Base-by-base conservation (phyloP, 2,113 vertebrate species). In the Peromyscus leucopus region DNA sequence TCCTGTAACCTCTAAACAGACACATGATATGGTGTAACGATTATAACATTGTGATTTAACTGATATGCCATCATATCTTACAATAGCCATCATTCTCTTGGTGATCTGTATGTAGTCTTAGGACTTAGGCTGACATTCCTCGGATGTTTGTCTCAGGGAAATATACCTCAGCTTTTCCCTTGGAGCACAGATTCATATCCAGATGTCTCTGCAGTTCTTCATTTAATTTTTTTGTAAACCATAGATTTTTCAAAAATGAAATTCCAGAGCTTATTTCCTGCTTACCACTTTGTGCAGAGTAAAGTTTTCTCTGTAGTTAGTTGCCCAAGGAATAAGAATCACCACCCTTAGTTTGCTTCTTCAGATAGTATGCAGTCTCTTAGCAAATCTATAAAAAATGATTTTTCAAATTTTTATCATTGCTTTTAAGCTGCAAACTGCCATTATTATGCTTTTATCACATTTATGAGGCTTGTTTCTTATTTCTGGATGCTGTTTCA, bases 41-140 rank as follows among this genome's bases (percentile, higher is more conserved):
- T 93, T 89, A 75, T 91, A 65, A 48, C 24, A 19, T 59, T 74
- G 5, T 91, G 39, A 91, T 85, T 89, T 3, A 65, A 72, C 71
- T 94, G 89, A 59, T 89, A 84, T 22, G 69, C 65, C 12, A 22
- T 96, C 57, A 51, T 83, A 59, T 86, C n/a, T 90, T 1, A 95
- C 13, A 72, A 21, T 7, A 48, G 7, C 57, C 22, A 48, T 10
- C n/a, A 85, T 67, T 11, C 8, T 83, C 5, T 88, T 96, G 36
- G 36, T 90, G 39, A 75, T 80, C 88, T 19, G 10, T 5, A 42
- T 86, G 19, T 2, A 79, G 0, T 88, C 13, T 72, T 26, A 59
- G 95, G 61, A 74, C 55, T 96, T 83, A 63, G 78, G 17, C 39
- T 94, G 69, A 39, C 72, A 42, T 95, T 48, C n/a, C 39, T 22